Base-by-base conservation (phyloP, 2,113 vertebrate genomes). In the Cyprinus carpio region DNA sequence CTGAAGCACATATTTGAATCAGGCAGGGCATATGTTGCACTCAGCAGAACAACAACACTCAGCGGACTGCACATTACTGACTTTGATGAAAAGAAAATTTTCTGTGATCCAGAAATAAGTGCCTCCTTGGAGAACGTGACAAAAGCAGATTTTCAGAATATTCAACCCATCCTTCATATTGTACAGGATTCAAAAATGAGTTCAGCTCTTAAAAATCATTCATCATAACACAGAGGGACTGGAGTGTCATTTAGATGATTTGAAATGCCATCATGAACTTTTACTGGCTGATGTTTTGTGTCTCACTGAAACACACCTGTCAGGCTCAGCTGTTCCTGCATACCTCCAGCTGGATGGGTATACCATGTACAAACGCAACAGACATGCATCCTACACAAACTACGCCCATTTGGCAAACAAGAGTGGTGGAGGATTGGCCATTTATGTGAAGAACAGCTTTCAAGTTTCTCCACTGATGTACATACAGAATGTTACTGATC, bases 31-130 rank as follows among this genome's bases (percentile, higher is more conserved):
- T n/a, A n/a, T n/a, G n/a, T n/a, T n/a, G n/a, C n/a, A n/a, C n/a
- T n/a, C n/a, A n/a, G n/a, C n/a, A n/a, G n/a, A n/a, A n/a, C n/a
- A n/a, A n/a, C n/a, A n/a, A n/a, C n/a, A n/a, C n/a, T n/a, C n/a
- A n/a, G n/a, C n/a, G n/a, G n/a, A n/a, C n/a, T 85, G 4, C 54
- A 80, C 5, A 80, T 87, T 4, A 78, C 15, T 16, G 71, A 87
- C 27, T 85, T 89, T 54, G 60, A 87, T 72, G 82, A 89, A 60
- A 82, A 78, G 5, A 87, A 87, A 40, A 85, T 89, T 13, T 85
- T 67, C 76, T 79, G 58, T 27, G 25, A 89, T 84, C 40, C 25
- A 69, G 37, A 87, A 71, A 49, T 87, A 11, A 43, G 25, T 13
- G 10, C 56, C 15, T 81, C 40, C 20, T 31, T 83, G 37, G 78